Evolutionary conservation across 30 jellyfish, hydroid and myxozoan species (phyloP).

Genomic region (Pelagia noctiluca): DNA sequence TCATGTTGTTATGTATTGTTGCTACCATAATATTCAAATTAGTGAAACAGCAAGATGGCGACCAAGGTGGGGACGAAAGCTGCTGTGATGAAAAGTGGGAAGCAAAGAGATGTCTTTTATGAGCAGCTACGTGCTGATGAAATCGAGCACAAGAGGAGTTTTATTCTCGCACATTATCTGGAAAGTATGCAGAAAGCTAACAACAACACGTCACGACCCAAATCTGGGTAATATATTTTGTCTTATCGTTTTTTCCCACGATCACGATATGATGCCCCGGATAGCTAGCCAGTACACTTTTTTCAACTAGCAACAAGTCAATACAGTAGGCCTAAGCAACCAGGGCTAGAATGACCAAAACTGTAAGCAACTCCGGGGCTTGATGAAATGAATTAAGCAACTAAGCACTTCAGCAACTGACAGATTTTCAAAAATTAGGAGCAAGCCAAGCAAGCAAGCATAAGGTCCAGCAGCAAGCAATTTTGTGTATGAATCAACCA

Average conservation of each 20-base stretch:
- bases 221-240: neutral
- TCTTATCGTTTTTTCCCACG: neutral
- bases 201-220: neutral
- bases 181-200: neutral
- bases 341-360: neutral
- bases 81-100: neutral
- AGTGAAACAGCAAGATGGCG: too few species aligned
- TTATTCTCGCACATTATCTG: neutral
- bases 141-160: neutral
- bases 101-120: neutral
- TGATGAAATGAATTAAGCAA: too few species aligned
- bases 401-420: too few species aligned
- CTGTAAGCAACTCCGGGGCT: neutral
- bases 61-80: neutral
- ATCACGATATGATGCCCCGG: neutral
- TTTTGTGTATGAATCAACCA: too few species aligned
- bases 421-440: too few species aligned
- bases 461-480: too few species aligned
- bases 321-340: neutral
- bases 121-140: neutral
- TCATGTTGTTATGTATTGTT: too few species aligned
- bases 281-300: too few species aligned
- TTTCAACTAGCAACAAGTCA: neutral
- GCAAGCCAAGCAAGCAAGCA: too few species aligned
- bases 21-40: too few species aligned